Evolutionary conservation across 2,888 invertebrate species (phyloP), one percentile per base, ranked within the genome.

Genomic region (Spilarctia lutea): DNA sequence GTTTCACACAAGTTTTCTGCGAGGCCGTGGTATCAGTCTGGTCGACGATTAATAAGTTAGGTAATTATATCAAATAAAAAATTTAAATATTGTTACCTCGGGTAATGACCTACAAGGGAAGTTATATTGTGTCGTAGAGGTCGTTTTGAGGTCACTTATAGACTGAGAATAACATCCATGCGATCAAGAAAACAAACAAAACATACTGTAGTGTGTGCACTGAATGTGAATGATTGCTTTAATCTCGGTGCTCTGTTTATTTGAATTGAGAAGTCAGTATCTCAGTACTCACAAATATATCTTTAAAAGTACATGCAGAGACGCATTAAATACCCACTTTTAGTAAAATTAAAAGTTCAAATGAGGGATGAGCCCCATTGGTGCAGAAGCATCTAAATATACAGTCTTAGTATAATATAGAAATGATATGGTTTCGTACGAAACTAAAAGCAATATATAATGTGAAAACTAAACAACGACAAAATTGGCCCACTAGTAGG

Each of bases 181-280:
- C 75, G 72, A 79, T 74, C 65, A 76, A 76, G 45, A 56, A 77
- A 72, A 77, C 73, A 77, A 85, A 85, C 71, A 81, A 74, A 81
- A 30, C 48, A 75, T 18, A 45, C 3, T 30, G 63, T 18, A n/a
- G 65, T 65, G 39, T 60, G 65, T 73, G 73, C 63, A 30, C 35
- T 39, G 73, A 68, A 73, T 69, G 60, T 39, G 33, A 45, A 73
- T 63, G 45, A 35, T 68, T 63, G 33, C 16, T 48, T 73, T 73
- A 66, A n/a, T 56, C 20, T 72, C 56, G 56, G 60, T 39, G 20
- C 30, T 63, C 60, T 63, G 60, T 63, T 63, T 63, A 63, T 63
- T 63, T 27, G 27, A 63, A 30, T 63, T 27, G 13, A 63, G 27
- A 63, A 63, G 13, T 0, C 2, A 63, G 52, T 24, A 52, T 52